Evolutionary conservation across 2,888 invertebrate genomes (phyloP), one percentile per base, ranked within the genome.

Genomic region (Pristionchus exspectatus): DNA sequence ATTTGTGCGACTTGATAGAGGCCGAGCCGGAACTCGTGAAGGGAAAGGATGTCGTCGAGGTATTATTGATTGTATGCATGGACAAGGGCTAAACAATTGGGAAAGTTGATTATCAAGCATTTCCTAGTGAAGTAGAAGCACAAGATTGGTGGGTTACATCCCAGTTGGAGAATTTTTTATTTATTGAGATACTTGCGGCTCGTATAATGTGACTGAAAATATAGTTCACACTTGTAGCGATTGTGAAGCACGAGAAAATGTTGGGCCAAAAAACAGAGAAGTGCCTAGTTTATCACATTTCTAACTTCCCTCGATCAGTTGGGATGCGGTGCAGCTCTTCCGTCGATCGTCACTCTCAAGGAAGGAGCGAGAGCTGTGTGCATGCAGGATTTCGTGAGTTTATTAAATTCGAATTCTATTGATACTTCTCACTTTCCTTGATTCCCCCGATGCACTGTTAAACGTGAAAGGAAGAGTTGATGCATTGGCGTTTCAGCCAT

Each of bases 301-400:
- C 18, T 59, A 16, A 59, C 18, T 24, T 21, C n/a, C 44, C 54
- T 16, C 27, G 92, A 92, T 72, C 90, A 96, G 96, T 96, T 98
- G 90, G 98, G 98, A 0, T 98, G 98, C 96, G 98, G 98, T 12
- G 96, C 97, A 89, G 98, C 98, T 2, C 96, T 98, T 89, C 96
- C 98, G 89, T 98, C 98, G n/a, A 96, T 98, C 87, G 96, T 97
- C 94, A 96, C 97, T 24, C 96, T 97, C 72, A 95, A 96, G 81
- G 96, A 96, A 93, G 97, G 97, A 87, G 97, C 97, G 5, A 56
- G 81, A 44, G 92, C 95, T 18, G 97, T 97, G 21, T 97, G 97
- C 94, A 98, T 98, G 96, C 98, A 98, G 96, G 98, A 99, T 96
- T 99, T 98, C 96, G 98, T 98, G 96, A 96, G 97, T 96, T n/a